Conservation (phyloP, 2,797 vertebrate genomes). For the Siniperca scherzeri region DNA sequence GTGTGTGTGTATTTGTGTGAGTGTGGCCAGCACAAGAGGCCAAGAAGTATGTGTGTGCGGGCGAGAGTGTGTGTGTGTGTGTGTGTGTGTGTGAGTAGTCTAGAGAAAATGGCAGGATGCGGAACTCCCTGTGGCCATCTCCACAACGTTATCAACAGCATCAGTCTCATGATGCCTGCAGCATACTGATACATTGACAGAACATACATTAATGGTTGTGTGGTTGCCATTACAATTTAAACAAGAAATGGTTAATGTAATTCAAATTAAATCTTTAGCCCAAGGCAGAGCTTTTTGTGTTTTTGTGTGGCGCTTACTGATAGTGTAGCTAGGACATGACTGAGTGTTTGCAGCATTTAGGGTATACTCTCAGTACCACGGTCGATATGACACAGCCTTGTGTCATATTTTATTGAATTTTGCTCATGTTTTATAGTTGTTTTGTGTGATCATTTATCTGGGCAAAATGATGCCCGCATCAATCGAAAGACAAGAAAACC, state of each 20-base stretch:
- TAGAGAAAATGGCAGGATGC: slow-evolving; percentile 84
- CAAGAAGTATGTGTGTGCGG: slow-evolving; percentile 56
- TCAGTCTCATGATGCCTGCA: slow-evolving; percentile 70
- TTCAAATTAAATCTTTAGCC: slow-evolving; percentile 52
- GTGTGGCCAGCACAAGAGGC: slow-evolving; percentile 64
- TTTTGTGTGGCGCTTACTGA: slow-evolving; percentile 20
- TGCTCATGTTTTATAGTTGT: slow-evolving; percentile 36
- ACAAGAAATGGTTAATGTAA: slow-evolving; percentile 61
- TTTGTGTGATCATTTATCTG: slow-evolving; percentile 44
- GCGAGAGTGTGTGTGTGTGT: slow-evolving; percentile 43
- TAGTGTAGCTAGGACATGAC: background rate
- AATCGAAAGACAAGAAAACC: slow-evolving; percentile 68
- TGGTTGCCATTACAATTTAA: slow-evolving; percentile 68
- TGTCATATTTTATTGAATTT: slow-evolving; percentile 20
- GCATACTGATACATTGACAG: slow-evolving; percentile 71
- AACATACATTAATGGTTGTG: slow-evolving; percentile 63
- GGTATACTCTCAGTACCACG: background rate
- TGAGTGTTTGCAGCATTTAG: slow-evolving; percentile 4
- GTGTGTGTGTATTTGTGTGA: slow-evolving; percentile 57
- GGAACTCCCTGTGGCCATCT: slow-evolving; percentile 83
- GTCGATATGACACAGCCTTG: background rate
- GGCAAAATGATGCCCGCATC: slow-evolving; percentile 65
- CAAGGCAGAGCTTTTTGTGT: slow-evolving; percentile 27
- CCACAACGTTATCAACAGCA: slow-evolving; percentile 72
- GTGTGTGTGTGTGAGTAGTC: slow-evolving; percentile 46